Evolutionary conservation across 2,797 vertebrate genomes (phyloP), one percentile per base, ranked within the genome.

Genomic region (Hoplostethus atlanticus): DNA sequence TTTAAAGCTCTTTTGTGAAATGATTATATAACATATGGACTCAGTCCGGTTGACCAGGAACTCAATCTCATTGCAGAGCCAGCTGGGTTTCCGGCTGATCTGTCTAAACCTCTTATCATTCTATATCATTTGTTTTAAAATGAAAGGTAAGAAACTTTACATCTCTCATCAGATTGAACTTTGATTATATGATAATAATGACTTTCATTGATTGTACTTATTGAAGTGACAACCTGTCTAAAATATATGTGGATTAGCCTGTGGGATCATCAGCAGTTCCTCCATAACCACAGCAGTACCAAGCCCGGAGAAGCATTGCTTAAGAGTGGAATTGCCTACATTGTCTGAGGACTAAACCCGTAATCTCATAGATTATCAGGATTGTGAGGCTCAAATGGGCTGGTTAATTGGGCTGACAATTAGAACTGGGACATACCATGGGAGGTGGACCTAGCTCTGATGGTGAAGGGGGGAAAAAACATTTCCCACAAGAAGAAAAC

Each of bases 301-400:
- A 44, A 28, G 47, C 38, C 13, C 47, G 61, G 30, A 64, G 34
- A 47, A 76, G 73, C 53, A 44, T 78, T 60, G 58, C 6, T 82
- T 75, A 70, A 64, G 58, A 77, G 30, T 56, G 28, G 16, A 50
- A 36, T 73, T 68, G 38, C 48, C 67, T 68, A 61, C 54, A 77
- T 71, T 79, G 65, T 85, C 76, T 75, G 25, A 72, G 53, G 40
- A 63, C 47, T 91, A 87, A 92, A 92, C 79, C 81, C 87, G 64
- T 91, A 83, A 92, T 88, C 83, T 71, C 69, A 76, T 64, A 88
- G 89, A 90, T 91, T 90, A 91, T 71, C 58, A 64, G 64, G 83
- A 80, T 73, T 76, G 82, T 65, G 64, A 52, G 76, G 56, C 75
- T 84, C 71, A 89, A 84, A 84, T 55, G 68, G 74, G 71, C 34